Evolutionary conservation across 2,113 vertebrate species (phyloP), one percentile per base, ranked within the genome.

Genomic region (Bolborhynchus lineola): DNA sequence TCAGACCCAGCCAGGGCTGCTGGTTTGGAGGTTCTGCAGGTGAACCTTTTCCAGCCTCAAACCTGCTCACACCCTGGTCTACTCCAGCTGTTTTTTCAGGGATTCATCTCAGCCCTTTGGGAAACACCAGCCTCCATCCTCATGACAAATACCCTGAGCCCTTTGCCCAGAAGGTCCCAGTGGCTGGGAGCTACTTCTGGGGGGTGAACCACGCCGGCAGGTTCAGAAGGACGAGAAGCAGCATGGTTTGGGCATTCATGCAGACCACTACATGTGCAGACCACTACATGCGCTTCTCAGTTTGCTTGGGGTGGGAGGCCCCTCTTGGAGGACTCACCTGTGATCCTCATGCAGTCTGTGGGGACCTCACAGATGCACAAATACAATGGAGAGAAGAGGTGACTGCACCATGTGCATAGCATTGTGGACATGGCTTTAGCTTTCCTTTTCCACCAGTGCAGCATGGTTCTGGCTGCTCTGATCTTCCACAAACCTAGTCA

Each of bases 271-370:
- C 39, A 39, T 39, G 39, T 39, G 0, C 29, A 42, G 59, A 47
- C 23, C n/a, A 37, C 16, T 25, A 25, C 24, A 7, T 4, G 15
- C 13, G 57, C 41, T 77, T 35, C 69, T 69, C 42, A 28, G 25
- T 12, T 69, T 57, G 41, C 4, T 29, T 26, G 31, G 62, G 33
- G 9, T 14, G 25, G 17, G 10, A 44, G 31, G 8, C 10, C 18
- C 0, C 31, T 46, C 49, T 35, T 31, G 28, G 12, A 41, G n/a
- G 49, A 25, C 49, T 33, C 41, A n/a, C 19, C 28, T 20, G 13
- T 1, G 1, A 26, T 46, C 10, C n/a, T 14, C 35, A 8, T 9
- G 18, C 0, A 2, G 62, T 18, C 49, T 42, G 25, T 20, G 26
- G 31, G 49, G 23, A 63, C 26, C 28, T 59, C 6, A 3, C 13